These are phyloP conservation scores for Corydoras maculifer DNA, from an alignment of 2,113 vertebrate genomes.

Conservation along the genomic window DNA sequence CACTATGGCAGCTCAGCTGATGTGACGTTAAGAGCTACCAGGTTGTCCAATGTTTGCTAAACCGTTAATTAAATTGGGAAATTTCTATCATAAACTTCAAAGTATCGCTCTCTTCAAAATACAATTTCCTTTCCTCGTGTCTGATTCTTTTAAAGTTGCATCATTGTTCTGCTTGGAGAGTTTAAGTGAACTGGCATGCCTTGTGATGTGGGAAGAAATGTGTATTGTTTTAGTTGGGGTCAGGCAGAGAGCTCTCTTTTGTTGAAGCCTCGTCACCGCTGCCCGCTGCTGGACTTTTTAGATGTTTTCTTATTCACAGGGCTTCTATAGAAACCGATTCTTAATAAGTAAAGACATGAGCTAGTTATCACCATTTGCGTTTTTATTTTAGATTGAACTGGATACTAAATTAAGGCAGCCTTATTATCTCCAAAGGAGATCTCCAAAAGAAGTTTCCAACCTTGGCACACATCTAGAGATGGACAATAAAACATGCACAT, in stretches of 20 bases:
- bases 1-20: no score
- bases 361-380: no score
- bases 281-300: conserved; percentile 1
- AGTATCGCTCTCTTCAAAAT: not conserved
- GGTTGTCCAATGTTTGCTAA: no score
- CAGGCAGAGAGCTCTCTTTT: conserved; percentile 66
- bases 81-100: not conserved
- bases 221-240: conserved; percentile 65
- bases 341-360: no score
- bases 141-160: conserved; percentile 34
- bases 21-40: no score
- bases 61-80: no score
- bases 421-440: no score
- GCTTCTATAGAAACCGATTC: not conserved
- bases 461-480: not conserved
- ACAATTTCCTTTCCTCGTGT: not conserved
- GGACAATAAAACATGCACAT: not conserved
- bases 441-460: no score
- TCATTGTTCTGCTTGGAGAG: conserved; percentile 56
- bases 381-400: no score
- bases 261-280: conserved; percentile 57
- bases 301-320: not conserved
- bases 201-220: conserved; percentile 62
- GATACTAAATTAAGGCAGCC: no score
- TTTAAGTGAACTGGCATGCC: conserved; percentile 51